Evolutionary conservation across 2,888 invertebrate genomes (phyloP), one percentile per base, ranked within the genome.

Genomic region (Diplazon laetatorius): DNA sequence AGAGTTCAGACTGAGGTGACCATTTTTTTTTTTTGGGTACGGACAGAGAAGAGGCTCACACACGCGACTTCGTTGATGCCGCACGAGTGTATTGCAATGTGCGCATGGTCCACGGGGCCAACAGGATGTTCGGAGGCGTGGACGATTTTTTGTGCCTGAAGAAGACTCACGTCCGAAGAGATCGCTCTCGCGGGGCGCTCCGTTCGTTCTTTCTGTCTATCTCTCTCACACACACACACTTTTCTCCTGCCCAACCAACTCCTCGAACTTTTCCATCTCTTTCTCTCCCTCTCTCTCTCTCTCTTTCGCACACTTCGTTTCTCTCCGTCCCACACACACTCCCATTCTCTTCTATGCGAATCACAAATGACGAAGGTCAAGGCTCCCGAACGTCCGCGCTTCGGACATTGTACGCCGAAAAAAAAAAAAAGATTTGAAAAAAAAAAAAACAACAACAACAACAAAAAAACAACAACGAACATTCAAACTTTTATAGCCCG

Each of bases 91-190:
- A 52, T 46, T 39, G 59, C 59, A 59, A 9, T 20, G 48, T 65
- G 39, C 20, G 46, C 30, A 60, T 57, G 46, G 69, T 73, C 77
- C 76, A 77, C 77, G 81, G 80, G 79, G n/a, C n/a, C 80, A 82
- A 85, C 86, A 86, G 86, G 87, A 88, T 88, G 85, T 87, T 87
- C 85, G 84, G 83, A 88, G 89, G 88, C 88, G 89, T 88, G 86
- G 88, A 89, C 84, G 86, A 87, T 88, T 89, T 89, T 89, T 87
- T 86, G 85, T 85, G 46, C 62, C 74, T 66, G 50, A 9, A 75
- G 72, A 69, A 73, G 68, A 75, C 48, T 48, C 14, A 35, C 44
- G 63, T 55, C 46, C 57, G 59, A 37, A 10, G 30, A 46, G 77
- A 78, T 74, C 70, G 72, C 52, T 68, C 44, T 39, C 35, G 25